Percentiles rank a stretch among this genome's conserved stretches.
These are phyloP conservation scores for Petrocephalus microphthalmus DNA, from an alignment of 2,113 vertebrate genomes.

Conservation along the genomic window DNA sequence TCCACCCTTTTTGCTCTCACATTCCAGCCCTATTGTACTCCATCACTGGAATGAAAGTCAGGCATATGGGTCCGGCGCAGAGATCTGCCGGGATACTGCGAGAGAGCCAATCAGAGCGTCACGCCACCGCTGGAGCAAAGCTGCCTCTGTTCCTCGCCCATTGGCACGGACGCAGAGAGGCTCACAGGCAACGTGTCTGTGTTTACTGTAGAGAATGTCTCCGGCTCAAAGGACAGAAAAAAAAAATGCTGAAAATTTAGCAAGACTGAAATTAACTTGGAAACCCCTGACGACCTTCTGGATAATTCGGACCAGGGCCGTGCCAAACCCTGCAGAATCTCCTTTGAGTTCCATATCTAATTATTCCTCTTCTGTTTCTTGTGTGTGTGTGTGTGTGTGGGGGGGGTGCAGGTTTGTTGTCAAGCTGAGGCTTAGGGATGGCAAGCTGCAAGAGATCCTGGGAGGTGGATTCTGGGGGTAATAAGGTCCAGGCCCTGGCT, in stretches of 20 bases:
- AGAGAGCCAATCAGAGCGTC: neutral
- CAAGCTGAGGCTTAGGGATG: neutral
- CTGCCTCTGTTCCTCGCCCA: neutral
- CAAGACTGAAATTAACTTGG: neutral
- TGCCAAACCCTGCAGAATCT: neutral
- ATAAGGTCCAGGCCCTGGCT: neutral
- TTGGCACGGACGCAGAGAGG: neutral
- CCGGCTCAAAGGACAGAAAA: neutral
- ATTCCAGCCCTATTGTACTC: neutral
- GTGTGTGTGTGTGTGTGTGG: neutral
- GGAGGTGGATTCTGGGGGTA: neutral
- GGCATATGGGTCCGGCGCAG: neutral
- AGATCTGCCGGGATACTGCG: neutral
- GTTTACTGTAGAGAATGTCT: neutral
- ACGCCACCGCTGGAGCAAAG: neutral
- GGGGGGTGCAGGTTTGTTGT: too few relatives aligned
- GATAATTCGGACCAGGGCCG: neutral
- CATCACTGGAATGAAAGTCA: neutral
- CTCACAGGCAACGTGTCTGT: neutral
- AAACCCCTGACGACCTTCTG: neutral
- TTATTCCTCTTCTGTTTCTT: neutral
- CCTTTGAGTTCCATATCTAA: neutral
- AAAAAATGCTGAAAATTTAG: neutral
- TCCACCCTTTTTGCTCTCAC: neutral
- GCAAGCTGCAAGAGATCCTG: neutral